These are phyloP conservation scores for Pterostichus niger DNA, from an alignment of 2,888 invertebrate species.

Conservation along the genomic window DNA sequence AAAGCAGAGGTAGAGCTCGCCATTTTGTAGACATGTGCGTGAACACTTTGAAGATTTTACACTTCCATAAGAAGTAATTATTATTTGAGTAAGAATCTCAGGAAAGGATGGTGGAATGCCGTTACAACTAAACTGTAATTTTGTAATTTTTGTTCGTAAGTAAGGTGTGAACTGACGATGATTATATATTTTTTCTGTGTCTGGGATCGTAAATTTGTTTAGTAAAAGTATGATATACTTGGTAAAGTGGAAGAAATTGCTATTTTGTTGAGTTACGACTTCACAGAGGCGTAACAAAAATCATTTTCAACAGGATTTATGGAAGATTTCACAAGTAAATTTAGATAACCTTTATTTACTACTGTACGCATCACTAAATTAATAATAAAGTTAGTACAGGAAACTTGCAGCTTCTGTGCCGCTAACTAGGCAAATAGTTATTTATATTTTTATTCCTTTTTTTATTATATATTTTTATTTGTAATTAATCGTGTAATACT, in stretches of 20 bases:
- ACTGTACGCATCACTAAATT: too few relatives aligned
- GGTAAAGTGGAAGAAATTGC: neutral
- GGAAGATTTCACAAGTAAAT: too few relatives aligned
- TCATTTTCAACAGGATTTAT: too few relatives aligned
- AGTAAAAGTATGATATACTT: neutral
- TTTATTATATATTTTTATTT: too few relatives aligned
- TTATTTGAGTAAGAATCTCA: neutral
- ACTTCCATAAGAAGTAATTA: constrained; percentile 14
- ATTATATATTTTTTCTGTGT: neutral
- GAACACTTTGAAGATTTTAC: constrained; percentile 26
- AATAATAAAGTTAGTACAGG: too few relatives aligned
- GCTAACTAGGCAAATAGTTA: too few relatives aligned
- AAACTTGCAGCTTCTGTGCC: too few relatives aligned
- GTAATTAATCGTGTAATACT: too few relatives aligned
- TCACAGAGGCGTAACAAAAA: neutral
- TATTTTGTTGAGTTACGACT: neutral
- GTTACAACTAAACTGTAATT: constrained; percentile 9
- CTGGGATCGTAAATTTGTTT: neutral
- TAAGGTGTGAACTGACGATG: constrained; percentile 15
- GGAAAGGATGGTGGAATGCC: neutral
- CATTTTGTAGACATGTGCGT: constrained; percentile 22
- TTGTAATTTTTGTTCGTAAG: constrained; percentile 14
- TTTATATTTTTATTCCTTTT: too few relatives aligned
- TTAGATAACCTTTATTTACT: too few relatives aligned
- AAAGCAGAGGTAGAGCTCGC: neutral